Percentiles rank a stretch among this genome's conserved stretches.
Conservation (phyloP, 1,140 invertebrate genomes). For the Cyrtorhinus lividipennis region DNA sequence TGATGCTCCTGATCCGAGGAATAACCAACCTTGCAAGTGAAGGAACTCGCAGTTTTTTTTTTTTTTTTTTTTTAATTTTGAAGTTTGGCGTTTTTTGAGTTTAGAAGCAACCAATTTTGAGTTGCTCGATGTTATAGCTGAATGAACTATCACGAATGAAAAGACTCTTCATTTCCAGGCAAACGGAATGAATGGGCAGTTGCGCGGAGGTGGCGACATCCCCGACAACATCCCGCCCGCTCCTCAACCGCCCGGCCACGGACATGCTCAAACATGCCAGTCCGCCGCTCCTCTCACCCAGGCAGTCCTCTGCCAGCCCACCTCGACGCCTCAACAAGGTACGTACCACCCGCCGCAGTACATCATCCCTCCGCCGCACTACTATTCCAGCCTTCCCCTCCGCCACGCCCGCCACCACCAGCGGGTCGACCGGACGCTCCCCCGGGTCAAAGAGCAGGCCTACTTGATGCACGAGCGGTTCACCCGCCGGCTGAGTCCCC, state of each 20-base stretch:
- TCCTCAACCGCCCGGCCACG: neutral
- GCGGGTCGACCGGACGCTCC: slow-evolving; percentile 8
- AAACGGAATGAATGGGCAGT: slow-evolving; percentile 12
- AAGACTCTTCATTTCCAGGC: slow-evolving; percentile 2
- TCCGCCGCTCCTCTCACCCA: neutral
- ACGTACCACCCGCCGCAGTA: slow-evolving; percentile 10
- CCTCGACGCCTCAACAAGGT: slow-evolving; percentile 8
- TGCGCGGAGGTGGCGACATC: neutral
- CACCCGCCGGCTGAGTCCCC: neutral
- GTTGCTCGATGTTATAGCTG: too few species aligned
- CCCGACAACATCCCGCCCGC: slow-evolving; percentile 9
- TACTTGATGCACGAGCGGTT: slow-evolving; percentile 9
- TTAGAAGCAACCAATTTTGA: too few species aligned
- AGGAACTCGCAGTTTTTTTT: too few species aligned
- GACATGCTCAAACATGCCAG: neutral
- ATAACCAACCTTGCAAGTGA: too few species aligned
- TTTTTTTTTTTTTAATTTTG: too few species aligned
- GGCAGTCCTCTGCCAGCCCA: slow-evolving; percentile 17
- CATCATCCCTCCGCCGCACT: slow-evolving; percentile 5
- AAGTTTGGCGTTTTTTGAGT: too few species aligned
- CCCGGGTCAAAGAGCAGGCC: slow-evolving; percentile 7
- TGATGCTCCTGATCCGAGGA: too few species aligned
- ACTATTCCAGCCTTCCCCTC: slow-evolving; percentile 17
- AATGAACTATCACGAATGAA: too few species aligned
- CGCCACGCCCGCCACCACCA: slow-evolving; percentile 4